Base-by-base conservation (phyloP, 2,888 invertebrate species). In the Villa cingulata region DNA sequence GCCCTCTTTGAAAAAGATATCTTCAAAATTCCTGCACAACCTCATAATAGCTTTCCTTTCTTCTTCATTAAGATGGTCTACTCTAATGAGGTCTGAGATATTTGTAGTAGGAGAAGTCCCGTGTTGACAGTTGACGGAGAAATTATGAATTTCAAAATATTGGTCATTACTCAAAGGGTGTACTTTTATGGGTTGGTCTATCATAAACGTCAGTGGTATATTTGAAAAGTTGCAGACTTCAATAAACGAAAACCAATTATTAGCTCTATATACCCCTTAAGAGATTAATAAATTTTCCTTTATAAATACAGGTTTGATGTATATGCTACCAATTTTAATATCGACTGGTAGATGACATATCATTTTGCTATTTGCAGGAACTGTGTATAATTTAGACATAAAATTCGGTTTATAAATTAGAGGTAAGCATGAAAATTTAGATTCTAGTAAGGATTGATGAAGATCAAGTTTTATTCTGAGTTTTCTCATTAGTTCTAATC, bases 1-100 rank as follows among this genome's bases (percentile, higher is more conserved):
- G 4, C 43, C 37, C 45, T 49, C 48, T 42, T 46, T 45, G n/a
- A 47, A 48, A 29, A 51, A 49, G 40, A 51, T 43, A 20, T 53
- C 51, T 44, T 49, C 29, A 20, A 29, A 52, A 37, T 39, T 17
- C 34, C 27, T 45, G 15, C 49, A 52, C 2, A 49, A 6, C 27
- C 51, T 51, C 41, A 48, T 17, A 41, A 51, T 32, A 3, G n/a
- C 38, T 34, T 40, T 44, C 36, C 44, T 50, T 41, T 51, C 49
- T 45, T 51, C 50, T 1, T n/a, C 10, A 34, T 52, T 51, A 1
- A 53, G 36, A 27, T 50, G 50, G 12, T 12, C 12, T 7, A 14
- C 14, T 34, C 34, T 34, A 15, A 34, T 34, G 12, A 34, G n/a
- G n/a, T 34, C 14, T 34, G 6, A 6, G 12, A 34, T 15, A 15